Percentiles rank a stretch among this genome's conserved stretches.
These are phyloP conservation scores for Drosophila kambysellisi DNA, from an alignment of 2,888 invertebrate species.

Conservation along the genomic window DNA sequence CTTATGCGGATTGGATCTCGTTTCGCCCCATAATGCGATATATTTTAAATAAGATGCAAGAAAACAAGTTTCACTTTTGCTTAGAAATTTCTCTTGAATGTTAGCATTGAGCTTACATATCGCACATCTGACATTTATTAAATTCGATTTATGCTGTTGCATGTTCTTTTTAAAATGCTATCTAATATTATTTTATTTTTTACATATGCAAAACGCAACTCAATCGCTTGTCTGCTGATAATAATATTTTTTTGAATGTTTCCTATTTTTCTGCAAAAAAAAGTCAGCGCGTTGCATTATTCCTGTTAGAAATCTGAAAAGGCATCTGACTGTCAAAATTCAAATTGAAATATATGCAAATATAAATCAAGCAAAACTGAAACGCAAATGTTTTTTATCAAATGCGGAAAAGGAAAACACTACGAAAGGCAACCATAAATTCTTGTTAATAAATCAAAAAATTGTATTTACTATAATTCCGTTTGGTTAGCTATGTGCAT, in stretches of 20 bases:
- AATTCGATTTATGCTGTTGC: not conserved
- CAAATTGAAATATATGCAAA: constrained; percentile 18
- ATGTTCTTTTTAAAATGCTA: not conserved
- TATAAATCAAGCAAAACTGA: constrained; percentile 9
- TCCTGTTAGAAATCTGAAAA: not conserved
- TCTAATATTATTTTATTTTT: not conserved
- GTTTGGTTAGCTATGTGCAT: not conserved
- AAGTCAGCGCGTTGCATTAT: not conserved
- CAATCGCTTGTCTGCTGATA: not conserved
- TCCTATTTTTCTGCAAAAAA: not conserved
- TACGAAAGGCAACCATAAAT: no score
- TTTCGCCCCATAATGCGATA: not conserved
- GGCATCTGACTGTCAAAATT: constrained; percentile 12
- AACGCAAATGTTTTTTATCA: constrained; percentile 1
- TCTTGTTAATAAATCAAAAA: not conserved
- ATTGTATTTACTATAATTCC: not conserved
- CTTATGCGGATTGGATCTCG: not conserved
- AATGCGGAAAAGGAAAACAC: not conserved
- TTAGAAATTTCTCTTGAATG: not conserved
- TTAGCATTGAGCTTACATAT: not conserved
- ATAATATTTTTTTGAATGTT: not conserved
- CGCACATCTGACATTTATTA: constrained; percentile 2
- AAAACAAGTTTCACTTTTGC: no score
- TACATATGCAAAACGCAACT: not conserved
- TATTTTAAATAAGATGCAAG: not conserved